Percentiles rank a stretch among this genome's conserved stretches.
phyloP scores from a whole-genome alignment of 2,113 vertebrate genomes.

The Rhinogobius similis region DNA sequence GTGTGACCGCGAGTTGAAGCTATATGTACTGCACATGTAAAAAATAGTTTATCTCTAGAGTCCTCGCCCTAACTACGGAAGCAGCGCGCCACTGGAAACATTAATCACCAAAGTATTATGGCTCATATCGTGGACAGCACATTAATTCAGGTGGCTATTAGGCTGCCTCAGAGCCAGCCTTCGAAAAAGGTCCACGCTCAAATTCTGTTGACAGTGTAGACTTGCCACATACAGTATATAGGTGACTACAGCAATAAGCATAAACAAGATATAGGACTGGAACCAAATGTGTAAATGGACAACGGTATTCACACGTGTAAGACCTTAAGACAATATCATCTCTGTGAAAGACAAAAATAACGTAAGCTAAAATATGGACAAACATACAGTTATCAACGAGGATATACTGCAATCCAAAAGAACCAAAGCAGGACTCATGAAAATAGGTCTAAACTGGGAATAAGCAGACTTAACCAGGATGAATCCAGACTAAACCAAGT shows the following conservation, averaged over 20 bases:
- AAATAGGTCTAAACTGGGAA: no score
- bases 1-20: conserved; percentile 32
- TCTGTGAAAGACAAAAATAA: neutral
- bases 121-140: conserved; percentile 77
- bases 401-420: no score
- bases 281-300: conserved; percentile 30
- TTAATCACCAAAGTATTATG: conserved; percentile 81
- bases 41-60: conserved; percentile 75
- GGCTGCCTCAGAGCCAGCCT: conserved; percentile 68
- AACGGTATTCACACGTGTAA: neutral
- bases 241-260: conserved; percentile 58
- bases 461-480: no score
- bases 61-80: conserved; percentile 70
- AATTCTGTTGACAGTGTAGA: conserved; percentile 71
- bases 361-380: neutral
- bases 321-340: neutral
- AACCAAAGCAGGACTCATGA: no score
- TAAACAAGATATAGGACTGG: conserved; percentile 47
- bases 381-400: neutral
- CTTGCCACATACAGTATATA: conserved; percentile 40
- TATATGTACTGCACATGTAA: conserved; percentile 44
- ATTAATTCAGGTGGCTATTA: conserved; percentile 80
- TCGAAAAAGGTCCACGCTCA: conserved; percentile 69
- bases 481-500: no score
- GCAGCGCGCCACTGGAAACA: conserved; percentile 68